Evolutionary conservation across 2,113 vertebrate species (phyloP).

Genomic region (Oryzias javanicus): DNA sequence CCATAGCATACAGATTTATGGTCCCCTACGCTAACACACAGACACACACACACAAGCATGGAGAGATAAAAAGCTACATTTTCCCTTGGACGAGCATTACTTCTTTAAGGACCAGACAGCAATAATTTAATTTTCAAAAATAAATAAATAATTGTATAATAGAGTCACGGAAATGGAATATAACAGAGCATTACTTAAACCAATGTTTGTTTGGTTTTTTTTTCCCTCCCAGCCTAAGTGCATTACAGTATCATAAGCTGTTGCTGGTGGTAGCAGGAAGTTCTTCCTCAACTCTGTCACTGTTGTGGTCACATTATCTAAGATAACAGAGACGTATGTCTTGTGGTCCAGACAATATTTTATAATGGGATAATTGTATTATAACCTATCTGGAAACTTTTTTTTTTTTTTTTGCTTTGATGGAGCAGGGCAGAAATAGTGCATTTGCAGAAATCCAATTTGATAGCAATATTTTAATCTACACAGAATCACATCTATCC

Average conservation of each 20-base stretch:
- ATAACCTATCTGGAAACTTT: conserved; percentile 23
- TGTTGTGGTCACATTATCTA: conserved; percentile 8
- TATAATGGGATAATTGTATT: conserved; percentile 24
- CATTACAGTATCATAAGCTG: not conserved
- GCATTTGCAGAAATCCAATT: not conserved
- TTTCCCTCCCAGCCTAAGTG: not conserved
- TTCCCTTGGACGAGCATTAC: too few relatives aligned
- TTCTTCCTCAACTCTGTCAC: conserved; percentile 18
- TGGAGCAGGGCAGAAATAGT: not conserved
- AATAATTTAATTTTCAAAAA: conserved; percentile 8
- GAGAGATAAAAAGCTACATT: too few relatives aligned
- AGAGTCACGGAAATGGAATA: not conserved
- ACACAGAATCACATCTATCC: not conserved
- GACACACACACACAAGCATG: too few relatives aligned
- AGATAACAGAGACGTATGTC: conserved; percentile 51
- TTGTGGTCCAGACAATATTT: conserved; percentile 24
- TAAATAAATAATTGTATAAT: conserved; percentile 5
- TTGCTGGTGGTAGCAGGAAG: conserved; percentile 17
- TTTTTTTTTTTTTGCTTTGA: not conserved
- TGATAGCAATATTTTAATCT: not conserved
- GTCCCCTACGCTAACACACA: too few relatives aligned
- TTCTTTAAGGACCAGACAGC: conserved; percentile 13
- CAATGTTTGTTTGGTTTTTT: not conserved
- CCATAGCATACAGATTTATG: too few relatives aligned
- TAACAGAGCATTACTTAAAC: conserved; percentile 2